Base-by-base conservation (phyloP, 2,888 invertebrate species). In the Slavum lentiscoides region DNA sequence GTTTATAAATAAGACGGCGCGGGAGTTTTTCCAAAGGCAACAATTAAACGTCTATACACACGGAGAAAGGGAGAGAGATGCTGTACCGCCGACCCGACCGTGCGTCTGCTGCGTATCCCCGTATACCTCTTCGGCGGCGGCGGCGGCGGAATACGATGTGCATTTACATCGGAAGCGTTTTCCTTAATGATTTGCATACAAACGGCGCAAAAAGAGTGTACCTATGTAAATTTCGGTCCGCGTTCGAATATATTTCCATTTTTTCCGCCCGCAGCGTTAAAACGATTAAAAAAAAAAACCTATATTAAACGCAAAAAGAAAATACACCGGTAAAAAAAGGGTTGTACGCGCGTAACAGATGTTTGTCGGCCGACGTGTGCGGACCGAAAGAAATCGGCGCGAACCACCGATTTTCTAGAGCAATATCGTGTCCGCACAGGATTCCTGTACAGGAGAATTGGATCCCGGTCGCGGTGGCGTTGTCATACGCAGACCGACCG, bases 151-250 rank as follows among this genome's bases (percentile, higher is more conserved):
- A 66, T 53, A 43, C 58, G 80, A 80, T 64, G 62, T 55, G 72
- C 80, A 80, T 80, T 80, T 80, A 80, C 80, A 80, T 80, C 72
- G 70, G 80, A 80, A 80, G 72, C 80, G 80, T 80, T 80, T 72
- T 80, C 69, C 80, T 80, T 80, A 80, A 80, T 80, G 80, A 80
- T 80, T 80, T 80, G 80, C 80, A 80, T 80, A 80, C 80, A 80
- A 80, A 80, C 80, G 64, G 80, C 53, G 80, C 72, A 70, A 72
- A 80, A 72, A 80, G 72, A 64, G 72, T 80, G 4, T 30, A n/a
- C n/a, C n/a, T n/a, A 80, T 80, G 80, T 80, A 72, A 80, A 80
- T 80, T 77, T 80, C 72, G 72, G 80, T 72, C 64, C 72, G 64
- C 80, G 80, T 70, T 70, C 39, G 70, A 72, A 80, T 80, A 4